Evolutionary conservation across 2,797 vertebrate species (phyloP).

Genomic region (Chelidonichthys spinosus): DNA sequence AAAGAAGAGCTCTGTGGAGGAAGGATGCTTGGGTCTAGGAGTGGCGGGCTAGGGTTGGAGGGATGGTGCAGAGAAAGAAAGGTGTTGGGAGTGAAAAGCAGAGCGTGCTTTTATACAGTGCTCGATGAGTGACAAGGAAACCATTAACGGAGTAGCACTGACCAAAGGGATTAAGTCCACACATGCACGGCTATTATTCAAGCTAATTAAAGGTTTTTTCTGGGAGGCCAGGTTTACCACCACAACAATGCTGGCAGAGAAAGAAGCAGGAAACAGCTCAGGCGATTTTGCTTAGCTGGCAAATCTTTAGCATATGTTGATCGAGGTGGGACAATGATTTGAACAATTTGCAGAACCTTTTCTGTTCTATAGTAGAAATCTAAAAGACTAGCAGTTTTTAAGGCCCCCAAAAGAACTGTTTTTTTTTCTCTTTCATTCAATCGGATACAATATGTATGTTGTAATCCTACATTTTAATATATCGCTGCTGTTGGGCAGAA

Average conservation of each 20-base stretch:
- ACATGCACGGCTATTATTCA: conserved; percentile 87
- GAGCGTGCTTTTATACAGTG: conserved; percentile 82
- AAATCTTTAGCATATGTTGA: conserved; percentile 68
- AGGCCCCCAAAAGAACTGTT: conserved; percentile 28
- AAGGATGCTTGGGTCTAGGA: conserved; percentile 64
- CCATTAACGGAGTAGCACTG: conserved; percentile 82
- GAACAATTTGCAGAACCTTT: conserved; percentile 53
- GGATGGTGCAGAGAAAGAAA: conserved; percentile 63
- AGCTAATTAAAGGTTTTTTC: conserved; percentile 86
- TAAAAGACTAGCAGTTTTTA: conserved; percentile 39
- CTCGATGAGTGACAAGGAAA: conserved; percentile 86
- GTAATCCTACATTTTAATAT: too few species aligned
- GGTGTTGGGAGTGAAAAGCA: conserved; percentile 82
- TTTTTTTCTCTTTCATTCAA: conserved; percentile 30
- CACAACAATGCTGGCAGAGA: conserved; percentile 80
- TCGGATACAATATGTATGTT: conserved; percentile 1
- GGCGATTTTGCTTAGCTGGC: conserved; percentile 75
- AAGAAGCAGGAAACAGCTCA: conserved; percentile 82
- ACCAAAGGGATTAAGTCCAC: conserved; percentile 86
- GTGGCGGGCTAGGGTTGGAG: conserved; percentile 52
- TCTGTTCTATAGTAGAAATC: conserved; percentile 39
- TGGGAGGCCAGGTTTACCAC: conserved; percentile 80
- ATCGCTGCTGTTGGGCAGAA: too few species aligned
- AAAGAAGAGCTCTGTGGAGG: conserved; percentile 64
- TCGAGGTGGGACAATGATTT: conserved; percentile 58